phyloP scores from a whole-genome alignment of 2,797 vertebrate species.

The Naso thynnoides region DNA sequence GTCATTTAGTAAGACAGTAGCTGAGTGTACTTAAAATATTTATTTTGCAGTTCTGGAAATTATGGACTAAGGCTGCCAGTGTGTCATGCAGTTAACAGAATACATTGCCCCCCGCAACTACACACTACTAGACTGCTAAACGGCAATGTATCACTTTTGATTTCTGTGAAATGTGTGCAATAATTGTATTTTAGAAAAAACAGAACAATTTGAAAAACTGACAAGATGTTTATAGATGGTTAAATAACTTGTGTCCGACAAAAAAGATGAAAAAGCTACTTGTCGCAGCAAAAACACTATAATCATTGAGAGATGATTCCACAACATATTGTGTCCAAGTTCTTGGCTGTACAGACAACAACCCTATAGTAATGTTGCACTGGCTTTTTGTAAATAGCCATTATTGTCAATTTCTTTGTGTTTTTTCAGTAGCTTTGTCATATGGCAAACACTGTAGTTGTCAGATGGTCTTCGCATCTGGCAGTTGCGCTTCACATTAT shows the following conservation, averaged over 20 bases:
- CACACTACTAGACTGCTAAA: background rate
- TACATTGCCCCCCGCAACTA: background rate
- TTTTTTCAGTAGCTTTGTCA: conserved; percentile 9
- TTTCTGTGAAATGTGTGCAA: background rate
- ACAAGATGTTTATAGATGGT: background rate
- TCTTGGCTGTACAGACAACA: background rate
- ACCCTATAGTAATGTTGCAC: background rate
- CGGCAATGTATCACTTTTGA: background rate
- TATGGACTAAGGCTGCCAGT: conserved; percentile 8
- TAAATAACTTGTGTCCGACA: background rate
- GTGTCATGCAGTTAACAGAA: conserved; percentile 12
- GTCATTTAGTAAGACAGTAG: conserved; percentile 1
- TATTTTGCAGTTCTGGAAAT: background rate
- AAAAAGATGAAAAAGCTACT: background rate
- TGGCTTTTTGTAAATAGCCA: conserved; percentile 9
- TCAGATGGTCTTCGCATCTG: conserved; percentile 63
- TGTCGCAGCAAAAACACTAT: background rate
- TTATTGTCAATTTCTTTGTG: conserved; percentile 8
- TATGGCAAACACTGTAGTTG: conserved; percentile 26
- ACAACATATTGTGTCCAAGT: background rate
- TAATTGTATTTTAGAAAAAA: background rate
- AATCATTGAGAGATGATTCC: background rate
- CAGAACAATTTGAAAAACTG: background rate
- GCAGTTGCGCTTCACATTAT: conserved; percentile 18
- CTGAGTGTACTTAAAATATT: background rate